phyloP scores from a whole-genome alignment of 2,797 vertebrate species.

The Falco rusticolus region DNA sequence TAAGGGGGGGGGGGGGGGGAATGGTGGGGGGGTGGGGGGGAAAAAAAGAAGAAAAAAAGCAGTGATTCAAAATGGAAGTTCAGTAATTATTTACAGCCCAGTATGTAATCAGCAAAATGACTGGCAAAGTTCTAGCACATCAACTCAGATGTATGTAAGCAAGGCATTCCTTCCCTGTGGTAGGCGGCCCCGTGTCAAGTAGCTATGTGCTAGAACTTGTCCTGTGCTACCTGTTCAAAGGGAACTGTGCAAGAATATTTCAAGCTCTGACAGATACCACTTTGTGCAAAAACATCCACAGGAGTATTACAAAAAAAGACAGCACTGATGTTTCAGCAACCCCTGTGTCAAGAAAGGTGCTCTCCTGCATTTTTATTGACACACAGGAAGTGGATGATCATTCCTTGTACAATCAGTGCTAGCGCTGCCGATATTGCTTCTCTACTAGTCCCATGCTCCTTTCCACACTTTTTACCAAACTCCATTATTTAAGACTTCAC shows the following conservation, averaged over 20 bases:
- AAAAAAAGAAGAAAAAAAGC: background rate
- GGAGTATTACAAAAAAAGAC: slow-evolving; percentile 48
- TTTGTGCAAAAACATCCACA: slow-evolving; percentile 60
- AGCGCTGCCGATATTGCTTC: background rate
- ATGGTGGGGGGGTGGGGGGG: no score
- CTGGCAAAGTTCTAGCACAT: slow-evolving; percentile 18
- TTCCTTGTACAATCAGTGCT: background rate
- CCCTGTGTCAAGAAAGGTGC: slow-evolving; percentile 35
- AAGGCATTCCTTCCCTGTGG: background rate
- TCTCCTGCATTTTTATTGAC: slow-evolving; percentile 54
- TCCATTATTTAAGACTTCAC: background rate
- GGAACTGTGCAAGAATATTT: slow-evolving; percentile 50
- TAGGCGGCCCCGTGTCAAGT: slow-evolving; percentile 28
- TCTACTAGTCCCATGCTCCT: background rate
- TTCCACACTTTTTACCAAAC: background rate
- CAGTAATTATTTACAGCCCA: background rate
- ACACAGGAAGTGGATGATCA: background rate
- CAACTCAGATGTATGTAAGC: background rate
- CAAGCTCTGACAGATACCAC: slow-evolving; percentile 61
- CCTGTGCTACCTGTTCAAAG: slow-evolving; percentile 66
- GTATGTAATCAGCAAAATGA: slow-evolving; percentile 12
- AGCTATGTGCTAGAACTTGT: slow-evolving; percentile 56
- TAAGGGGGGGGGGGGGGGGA: background rate
- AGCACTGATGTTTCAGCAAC: slow-evolving; percentile 57
- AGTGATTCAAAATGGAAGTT: slow-evolving; percentile 25